Conservation (phyloP, 2,888 invertebrate species). For the Ormia ochracea region DNA sequence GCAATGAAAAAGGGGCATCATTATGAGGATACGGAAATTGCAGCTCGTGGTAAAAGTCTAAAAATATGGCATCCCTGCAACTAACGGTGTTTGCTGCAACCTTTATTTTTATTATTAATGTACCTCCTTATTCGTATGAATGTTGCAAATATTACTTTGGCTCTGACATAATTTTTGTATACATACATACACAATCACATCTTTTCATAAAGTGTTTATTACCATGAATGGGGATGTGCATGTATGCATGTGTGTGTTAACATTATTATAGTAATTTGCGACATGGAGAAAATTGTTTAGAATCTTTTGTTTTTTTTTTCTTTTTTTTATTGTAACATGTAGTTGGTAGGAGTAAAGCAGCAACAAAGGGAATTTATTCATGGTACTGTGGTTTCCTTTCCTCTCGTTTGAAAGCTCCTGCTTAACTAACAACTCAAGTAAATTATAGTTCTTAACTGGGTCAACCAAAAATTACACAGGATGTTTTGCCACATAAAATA, state of each 20-base stretch:
- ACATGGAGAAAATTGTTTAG: constrained; percentile 18
- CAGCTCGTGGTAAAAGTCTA: too few relatives aligned
- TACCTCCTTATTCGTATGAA: constrained; percentile 10
- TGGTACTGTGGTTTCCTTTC: constrained; percentile 2
- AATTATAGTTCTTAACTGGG: constrained; percentile 40
- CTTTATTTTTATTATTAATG: neutral
- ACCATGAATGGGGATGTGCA: too few relatives aligned
- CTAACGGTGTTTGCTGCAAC: constrained; percentile 10
- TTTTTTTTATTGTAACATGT: neutral
- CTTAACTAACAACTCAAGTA: neutral
- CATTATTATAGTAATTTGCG: constrained; percentile 49
- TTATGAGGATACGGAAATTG: too few relatives aligned
- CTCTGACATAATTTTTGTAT: constrained; percentile 39
- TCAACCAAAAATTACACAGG: constrained; percentile 4
- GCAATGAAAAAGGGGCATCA: too few relatives aligned
- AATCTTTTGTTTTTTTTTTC: neutral
- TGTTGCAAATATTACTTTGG: constrained; percentile 40
- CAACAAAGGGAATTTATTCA: constrained; percentile 26
- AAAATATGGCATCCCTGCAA: too few relatives aligned
- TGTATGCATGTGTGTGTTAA: constrained; percentile 16
- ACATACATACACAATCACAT: neutral
- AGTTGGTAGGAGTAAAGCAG: neutral
- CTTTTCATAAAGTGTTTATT: neutral
- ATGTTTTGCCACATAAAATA: neutral
- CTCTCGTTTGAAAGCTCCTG: neutral